phyloP scores from a whole-genome alignment of 2,888 invertebrate genomes.

The Napeogenes inachia region DNA sequence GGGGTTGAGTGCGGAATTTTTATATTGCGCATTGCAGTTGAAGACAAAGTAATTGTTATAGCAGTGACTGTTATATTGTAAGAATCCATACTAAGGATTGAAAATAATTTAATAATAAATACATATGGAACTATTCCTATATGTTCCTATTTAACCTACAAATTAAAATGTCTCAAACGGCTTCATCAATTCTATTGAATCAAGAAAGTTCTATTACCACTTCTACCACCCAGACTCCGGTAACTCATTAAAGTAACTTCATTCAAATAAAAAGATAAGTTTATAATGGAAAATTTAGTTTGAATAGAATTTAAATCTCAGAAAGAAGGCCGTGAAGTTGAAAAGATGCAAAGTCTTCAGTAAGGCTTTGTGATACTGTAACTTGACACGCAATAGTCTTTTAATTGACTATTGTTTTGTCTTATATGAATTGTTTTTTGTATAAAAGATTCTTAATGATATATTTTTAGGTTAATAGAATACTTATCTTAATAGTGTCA shows the following conservation, averaged over 20 bases:
- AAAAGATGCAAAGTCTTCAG: constrained; percentile 23
- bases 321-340: constrained; percentile 16
- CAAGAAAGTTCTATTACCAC: no score
- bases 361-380: constrained; percentile 4
- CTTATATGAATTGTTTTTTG: not conserved
- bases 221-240: not conserved
- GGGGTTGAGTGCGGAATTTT: constrained; percentile 2
- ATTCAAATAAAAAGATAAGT: not conserved
- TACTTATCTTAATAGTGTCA: no score
- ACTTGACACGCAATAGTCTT: not conserved
- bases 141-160: not conserved
- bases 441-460: not conserved
- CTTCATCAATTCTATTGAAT: no score
- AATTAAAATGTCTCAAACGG: no score
- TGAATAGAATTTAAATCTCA: constrained; percentile 3
- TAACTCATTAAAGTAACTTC: constrained; percentile 2
- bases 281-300: not conserved
- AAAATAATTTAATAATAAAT: not conserved
- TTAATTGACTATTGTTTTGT: not conserved
- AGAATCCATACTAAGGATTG: not conserved
- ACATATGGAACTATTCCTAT: not conserved
- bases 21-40: constrained; percentile 3
- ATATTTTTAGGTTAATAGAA: no score
- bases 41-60: not conserved
- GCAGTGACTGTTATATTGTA: no score